Percentiles rank a stretch among this genome's conserved stretches.
Evolutionary conservation across 2,888 invertebrate species (phyloP).

Genomic region (Gisinianus flammeolus): DNA sequence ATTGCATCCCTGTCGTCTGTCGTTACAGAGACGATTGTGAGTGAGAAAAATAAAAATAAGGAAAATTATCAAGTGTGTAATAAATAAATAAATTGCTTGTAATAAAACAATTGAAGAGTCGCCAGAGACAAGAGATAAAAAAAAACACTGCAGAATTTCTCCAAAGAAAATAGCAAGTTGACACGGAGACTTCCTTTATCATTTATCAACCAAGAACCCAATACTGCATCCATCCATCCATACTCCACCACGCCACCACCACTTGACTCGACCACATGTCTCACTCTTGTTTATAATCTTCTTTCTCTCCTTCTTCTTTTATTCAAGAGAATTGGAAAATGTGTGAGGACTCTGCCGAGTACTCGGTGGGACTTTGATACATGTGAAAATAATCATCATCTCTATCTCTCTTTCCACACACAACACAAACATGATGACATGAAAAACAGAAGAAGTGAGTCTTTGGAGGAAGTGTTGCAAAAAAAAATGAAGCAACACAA

Average conservation of each 20-base stretch:
- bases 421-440: no score
- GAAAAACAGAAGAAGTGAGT: slow-evolving; percentile 4
- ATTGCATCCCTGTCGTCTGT: no score
- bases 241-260: background rate
- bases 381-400: no score
- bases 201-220: no score
- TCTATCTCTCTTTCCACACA: no score
- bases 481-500: slow-evolving; percentile 13
- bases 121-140: background rate
- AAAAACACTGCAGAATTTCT: background rate
- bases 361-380: no score
- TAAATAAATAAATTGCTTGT: background rate
- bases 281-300: background rate
- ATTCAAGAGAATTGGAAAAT: background rate
- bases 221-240: no score
- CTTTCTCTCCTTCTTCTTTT: background rate
- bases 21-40: no score
- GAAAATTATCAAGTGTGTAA: no score
- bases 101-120: background rate
- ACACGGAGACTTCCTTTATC: slow-evolving; percentile 21
- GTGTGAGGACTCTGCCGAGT: slow-evolving; percentile 14
- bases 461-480: slow-evolving; percentile 35
- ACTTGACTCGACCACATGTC: background rate
- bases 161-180: slow-evolving; percentile 27
- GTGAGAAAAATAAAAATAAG: no score